Evolutionary conservation across 1,140 invertebrate genomes (phyloP).

Genomic region (Xylocopa sonorina): DNA sequence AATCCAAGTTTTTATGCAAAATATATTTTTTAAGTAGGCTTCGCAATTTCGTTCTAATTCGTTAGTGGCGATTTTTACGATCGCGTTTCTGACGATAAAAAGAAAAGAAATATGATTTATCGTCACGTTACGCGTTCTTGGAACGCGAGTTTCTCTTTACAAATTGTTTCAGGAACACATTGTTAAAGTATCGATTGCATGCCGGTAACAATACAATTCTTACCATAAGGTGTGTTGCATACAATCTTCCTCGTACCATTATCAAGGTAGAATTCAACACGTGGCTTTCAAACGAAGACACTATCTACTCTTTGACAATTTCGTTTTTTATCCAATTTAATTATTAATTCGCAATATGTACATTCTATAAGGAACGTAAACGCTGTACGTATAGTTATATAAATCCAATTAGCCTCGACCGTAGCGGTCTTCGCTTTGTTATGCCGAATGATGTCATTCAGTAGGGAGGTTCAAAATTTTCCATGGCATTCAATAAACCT

Average conservation of each 20-base stretch:
- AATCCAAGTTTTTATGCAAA: neutral
- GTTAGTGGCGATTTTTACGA: neutral
- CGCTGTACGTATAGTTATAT: no score
- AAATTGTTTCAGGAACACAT: neutral
- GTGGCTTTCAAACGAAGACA: neutral
- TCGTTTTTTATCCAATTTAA: neutral
- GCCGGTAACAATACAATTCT: neutral
- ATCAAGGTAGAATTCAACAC: neutral
- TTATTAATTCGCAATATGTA: neutral
- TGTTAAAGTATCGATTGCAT: neutral
- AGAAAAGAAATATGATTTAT: neutral
- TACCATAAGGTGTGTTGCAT: neutral
- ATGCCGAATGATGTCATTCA: neutral
- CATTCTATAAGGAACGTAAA: neutral
- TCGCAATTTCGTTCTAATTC: neutral
- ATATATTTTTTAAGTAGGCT: neutral
- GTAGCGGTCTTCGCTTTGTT: neutral
- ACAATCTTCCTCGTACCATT: neutral
- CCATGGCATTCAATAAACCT: conserved; percentile 42
- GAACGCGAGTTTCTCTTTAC: neutral
- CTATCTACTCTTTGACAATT: neutral
- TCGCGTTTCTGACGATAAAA: neutral
- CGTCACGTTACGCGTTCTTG: neutral
- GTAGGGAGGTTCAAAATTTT: conserved; percentile 50
- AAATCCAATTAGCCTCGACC: neutral